Percentiles rank a stretch among this genome's conserved stretches.
Conservation (phyloP, 2,888 invertebrate genomes). For the Rhagonycha fulva region DNA sequence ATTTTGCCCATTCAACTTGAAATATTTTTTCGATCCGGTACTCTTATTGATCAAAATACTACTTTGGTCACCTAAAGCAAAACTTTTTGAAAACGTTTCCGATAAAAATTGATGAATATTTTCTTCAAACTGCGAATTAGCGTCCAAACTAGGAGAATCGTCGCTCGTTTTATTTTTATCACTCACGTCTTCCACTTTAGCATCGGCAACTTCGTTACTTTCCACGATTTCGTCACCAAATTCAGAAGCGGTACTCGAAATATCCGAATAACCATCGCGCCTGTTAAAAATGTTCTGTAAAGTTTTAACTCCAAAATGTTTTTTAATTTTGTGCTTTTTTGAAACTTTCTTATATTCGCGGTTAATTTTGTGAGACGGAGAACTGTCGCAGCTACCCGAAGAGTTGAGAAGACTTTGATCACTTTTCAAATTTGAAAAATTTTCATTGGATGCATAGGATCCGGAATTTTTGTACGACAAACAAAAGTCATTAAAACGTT, state of each 20-base stretch:
- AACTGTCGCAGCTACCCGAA: conserved; percentile 56
- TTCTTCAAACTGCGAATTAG: conserved; percentile 53
- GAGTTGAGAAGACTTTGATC: conserved; percentile 54
- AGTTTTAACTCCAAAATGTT: conserved; percentile 59
- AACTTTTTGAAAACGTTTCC: conserved; percentile 53
- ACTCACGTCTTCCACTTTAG: background rate
- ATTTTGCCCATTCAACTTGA: conserved; percentile 50
- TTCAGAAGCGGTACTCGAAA: conserved; percentile 54
- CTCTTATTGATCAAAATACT: conserved; percentile 36
- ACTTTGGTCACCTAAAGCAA: conserved; percentile 37
- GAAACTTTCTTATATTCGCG: conserved; percentile 57
- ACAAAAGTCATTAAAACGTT: conserved; percentile 40
- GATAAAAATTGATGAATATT: conserved; percentile 53
- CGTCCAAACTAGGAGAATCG: conserved; percentile 37
- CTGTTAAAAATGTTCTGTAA: conserved; percentile 54
- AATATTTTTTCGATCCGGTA: conserved; percentile 49
- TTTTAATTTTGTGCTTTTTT: conserved; percentile 55
- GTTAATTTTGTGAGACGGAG: conserved; percentile 60
- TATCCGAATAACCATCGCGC: conserved; percentile 54
- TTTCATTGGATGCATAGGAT: conserved; percentile 49
- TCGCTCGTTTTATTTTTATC: background rate
- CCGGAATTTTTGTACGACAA: conserved; percentile 35
- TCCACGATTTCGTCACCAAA: conserved; percentile 41
- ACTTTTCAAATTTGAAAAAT: conserved; percentile 52
- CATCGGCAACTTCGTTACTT: background rate